Evolutionary conservation across 2,113 vertebrate genomes (phyloP).

Genomic region (Xiphophorus hellerii): DNA sequence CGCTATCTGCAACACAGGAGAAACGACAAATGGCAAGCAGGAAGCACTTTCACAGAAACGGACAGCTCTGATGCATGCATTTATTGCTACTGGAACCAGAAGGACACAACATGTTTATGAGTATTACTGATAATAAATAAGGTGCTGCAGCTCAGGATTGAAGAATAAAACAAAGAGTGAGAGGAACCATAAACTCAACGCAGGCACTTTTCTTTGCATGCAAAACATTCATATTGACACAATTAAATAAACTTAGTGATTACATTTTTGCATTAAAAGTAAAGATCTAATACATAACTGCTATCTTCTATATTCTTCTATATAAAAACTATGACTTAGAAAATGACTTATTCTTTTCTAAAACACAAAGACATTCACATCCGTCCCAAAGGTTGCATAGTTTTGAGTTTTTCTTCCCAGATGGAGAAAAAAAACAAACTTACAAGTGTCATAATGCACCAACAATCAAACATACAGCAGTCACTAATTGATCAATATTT

Average conservation of each 20-base stretch:
- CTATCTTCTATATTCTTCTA: conserved; percentile 1
- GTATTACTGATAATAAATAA: conserved; percentile 56
- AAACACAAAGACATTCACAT: conserved; percentile 8
- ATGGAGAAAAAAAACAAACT: not conserved
- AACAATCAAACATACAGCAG: conserved; percentile 43
- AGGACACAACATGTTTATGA: conserved; percentile 20
- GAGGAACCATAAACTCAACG: not conserved
- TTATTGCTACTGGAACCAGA: conserved; percentile 56
- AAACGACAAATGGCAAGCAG: conserved; percentile 12
- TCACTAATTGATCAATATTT: conserved; percentile 9
- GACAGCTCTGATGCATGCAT: conserved; percentile 30
- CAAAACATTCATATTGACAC: conserved; percentile 1
- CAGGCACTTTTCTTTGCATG: conserved; percentile 4
- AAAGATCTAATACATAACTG: conserved; percentile 10
- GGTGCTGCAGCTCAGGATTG: conserved; percentile 30
- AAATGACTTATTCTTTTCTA: conserved; percentile 11
- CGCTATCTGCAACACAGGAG: conserved; percentile 52
- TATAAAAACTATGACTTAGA: not conserved
- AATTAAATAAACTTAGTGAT: conserved; percentile 7
- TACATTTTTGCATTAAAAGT: not conserved
- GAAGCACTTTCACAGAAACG: conserved; percentile 33
- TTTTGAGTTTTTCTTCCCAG: not conserved
- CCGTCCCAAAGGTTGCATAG: not conserved
- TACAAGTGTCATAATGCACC: not conserved
- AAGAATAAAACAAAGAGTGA: conserved; percentile 6